Conservation (phyloP, 1,140 invertebrate species). For the Heliconius melpomene region DNA sequence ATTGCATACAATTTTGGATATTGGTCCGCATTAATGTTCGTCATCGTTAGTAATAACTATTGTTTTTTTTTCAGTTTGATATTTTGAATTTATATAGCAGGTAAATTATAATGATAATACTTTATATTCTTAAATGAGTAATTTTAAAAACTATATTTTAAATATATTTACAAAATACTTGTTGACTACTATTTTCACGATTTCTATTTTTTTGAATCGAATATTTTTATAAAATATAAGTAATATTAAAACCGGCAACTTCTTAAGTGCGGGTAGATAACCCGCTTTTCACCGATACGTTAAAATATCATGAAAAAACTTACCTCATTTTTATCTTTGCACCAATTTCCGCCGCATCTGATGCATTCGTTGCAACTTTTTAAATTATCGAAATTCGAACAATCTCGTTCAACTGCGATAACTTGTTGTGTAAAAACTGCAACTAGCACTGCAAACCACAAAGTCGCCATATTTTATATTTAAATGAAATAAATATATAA, state of each 20-base stretch:
- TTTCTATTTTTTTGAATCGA: not conserved
- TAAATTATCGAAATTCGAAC: constrained; percentile 43
- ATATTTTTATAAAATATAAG: not conserved
- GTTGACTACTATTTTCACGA: not conserved
- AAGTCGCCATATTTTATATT: constrained; percentile 51
- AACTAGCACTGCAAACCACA: constrained; percentile 58
- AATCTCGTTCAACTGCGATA: constrained; percentile 53
- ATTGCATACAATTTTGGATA: not conserved
- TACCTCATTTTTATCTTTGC: constrained; percentile 58
- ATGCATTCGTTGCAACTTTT: constrained; percentile 67
- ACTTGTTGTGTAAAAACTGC: constrained; percentile 47
- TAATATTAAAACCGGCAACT: not conserved
- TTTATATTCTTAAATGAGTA: not conserved
- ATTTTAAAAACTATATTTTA: not conserved
- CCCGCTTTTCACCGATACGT: not conserved
- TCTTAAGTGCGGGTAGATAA: not conserved
- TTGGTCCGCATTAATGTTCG: no score
- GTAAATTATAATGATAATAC: not conserved
- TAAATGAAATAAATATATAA: not conserved
- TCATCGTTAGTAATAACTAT: no score
- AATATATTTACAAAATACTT: not conserved
- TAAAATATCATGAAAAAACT: constrained; percentile 25
- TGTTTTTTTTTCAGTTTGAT: not conserved
- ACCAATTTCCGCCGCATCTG: constrained; percentile 65
- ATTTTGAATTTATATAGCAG: not conserved